These are phyloP conservation scores for Lycaon pictus DNA, from an alignment of 2,113 vertebrate genomes.

Conservation along the genomic window DNA sequence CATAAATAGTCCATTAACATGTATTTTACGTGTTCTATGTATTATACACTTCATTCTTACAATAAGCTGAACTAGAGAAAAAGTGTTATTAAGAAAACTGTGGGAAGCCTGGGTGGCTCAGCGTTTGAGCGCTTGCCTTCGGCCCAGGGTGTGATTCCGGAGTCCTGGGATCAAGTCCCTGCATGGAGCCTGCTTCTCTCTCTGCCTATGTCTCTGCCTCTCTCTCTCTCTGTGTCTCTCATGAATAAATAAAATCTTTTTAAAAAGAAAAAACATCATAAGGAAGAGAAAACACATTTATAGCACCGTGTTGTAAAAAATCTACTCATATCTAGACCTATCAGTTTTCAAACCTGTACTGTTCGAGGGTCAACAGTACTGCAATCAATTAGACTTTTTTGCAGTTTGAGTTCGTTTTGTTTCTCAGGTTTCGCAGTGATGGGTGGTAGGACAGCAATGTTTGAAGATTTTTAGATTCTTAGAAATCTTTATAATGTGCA, in stretches of 20 bases:
- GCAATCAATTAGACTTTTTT: not conserved
- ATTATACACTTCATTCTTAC: not conserved
- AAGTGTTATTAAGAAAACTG: not conserved
- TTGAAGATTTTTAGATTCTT: not conserved
- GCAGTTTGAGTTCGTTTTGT: conserved; percentile 1
- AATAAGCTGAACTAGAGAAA: not conserved
- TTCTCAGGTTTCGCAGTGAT: not conserved
- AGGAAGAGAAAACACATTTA: not conserved
- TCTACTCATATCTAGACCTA: not conserved
- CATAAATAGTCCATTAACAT: not conserved
- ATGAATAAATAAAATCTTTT: too few species aligned
- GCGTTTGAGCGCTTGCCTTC: too few species aligned
- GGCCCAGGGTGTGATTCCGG: too few species aligned
- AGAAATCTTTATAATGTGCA: conserved; percentile 5
- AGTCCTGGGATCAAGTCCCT: too few species aligned
- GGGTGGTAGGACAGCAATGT: not conserved
- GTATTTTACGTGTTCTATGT: not conserved
- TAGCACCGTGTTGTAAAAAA: not conserved
- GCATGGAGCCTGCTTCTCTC: too few species aligned
- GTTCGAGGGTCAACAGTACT: not conserved
- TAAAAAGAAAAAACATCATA: not conserved
- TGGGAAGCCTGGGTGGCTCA: too few species aligned
- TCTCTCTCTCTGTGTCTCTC: too few species aligned
- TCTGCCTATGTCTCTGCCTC: too few species aligned
- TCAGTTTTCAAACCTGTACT: not conserved